Base-by-base conservation (phyloP, 2,888 invertebrate species). In the Drosophila melanocephala region DNA sequence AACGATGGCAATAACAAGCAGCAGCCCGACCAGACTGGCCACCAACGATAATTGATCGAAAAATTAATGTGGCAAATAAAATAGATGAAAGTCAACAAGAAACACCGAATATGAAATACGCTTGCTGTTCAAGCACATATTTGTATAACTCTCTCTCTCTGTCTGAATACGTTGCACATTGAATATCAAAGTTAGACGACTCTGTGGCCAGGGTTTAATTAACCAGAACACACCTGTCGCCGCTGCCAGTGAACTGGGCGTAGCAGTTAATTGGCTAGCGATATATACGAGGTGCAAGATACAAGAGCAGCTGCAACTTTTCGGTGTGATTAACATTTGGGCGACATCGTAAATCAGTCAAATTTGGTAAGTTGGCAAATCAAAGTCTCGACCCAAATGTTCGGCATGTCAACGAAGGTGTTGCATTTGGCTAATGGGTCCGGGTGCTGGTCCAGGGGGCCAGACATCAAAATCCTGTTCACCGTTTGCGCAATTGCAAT, bases 401-500 rank as follows among this genome's bases (percentile, higher is more conserved):
- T 66, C 71, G 42, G 50, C 53, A 35, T 62, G 72, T 83, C 70
- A 76, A 70, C 81, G 66, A 83, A 88, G 89, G 84, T 85, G 87
- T 85, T 88, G 84, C 84, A 71, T 79, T 68, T 35, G 76, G 79
- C 87, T 89, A 88, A 85, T 89, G 87, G 71, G 35, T 63, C 64
- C 69, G 69, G 55, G 32, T 52, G 32, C 86, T 72, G 61, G 35
- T 61, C 63, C 71, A 64, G 50, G 53, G 39, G 33, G 14, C 22
- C 22, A 44, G 16, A 33, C 33, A 44, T 32, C 42, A 26, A 75
- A 78, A 80, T 78, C 80, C 80, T 75, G 80, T 80, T 79, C 64
- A 55, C 30, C 52, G n/a, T 72, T 79, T 75, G n/a, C 67, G 76
- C 75, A 79, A 80, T 80, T 56, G 47, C 72, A 61, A 76, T 67